Evolutionary conservation across 2,888 invertebrate genomes (phyloP).

Genomic region (Ophion obscuratus): DNA sequence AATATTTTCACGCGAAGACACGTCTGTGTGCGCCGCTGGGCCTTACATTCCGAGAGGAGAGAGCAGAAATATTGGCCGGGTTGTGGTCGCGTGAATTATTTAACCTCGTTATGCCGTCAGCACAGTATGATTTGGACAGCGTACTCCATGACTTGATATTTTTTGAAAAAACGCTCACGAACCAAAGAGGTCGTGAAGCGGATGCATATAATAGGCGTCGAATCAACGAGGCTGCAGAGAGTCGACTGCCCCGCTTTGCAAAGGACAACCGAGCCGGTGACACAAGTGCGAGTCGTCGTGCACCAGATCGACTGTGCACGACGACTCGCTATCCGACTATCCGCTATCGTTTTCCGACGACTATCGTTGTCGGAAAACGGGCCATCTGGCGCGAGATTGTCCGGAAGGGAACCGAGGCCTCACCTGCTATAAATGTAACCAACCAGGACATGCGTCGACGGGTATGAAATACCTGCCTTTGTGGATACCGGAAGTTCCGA

Average conservation of each 20-base stretch:
- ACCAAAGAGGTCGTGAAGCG: accelerated
- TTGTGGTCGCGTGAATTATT: not conserved
- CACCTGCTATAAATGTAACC: not conserved
- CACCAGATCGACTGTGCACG: not conserved
- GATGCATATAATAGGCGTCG: too few relatives aligned
- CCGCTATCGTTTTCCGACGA: too few relatives aligned
- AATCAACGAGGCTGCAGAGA: too few relatives aligned
- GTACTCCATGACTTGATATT: not conserved
- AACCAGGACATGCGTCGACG: not conserved
- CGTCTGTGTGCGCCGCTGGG: not conserved
- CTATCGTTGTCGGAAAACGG: conserved; percentile 13
- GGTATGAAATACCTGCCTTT: not conserved
- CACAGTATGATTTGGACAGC: not conserved
- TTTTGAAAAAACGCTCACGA: not conserved
- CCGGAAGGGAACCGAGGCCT: not conserved
- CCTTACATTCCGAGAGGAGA: not conserved
- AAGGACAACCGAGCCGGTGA: too few relatives aligned
- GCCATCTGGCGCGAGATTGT: conserved; percentile 8
- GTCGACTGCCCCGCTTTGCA: too few relatives aligned
- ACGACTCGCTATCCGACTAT: too few relatives aligned
- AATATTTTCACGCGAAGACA: conserved; percentile 12
- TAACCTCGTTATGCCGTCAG: not conserved
- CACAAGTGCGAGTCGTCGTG: too few relatives aligned
- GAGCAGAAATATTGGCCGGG: not conserved
- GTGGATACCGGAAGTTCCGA: conserved; percentile 34